These are phyloP conservation scores for Megalonaias nervosa DNA, from an alignment of 1,140 invertebrate genomes.

Conservation along the genomic window DNA sequence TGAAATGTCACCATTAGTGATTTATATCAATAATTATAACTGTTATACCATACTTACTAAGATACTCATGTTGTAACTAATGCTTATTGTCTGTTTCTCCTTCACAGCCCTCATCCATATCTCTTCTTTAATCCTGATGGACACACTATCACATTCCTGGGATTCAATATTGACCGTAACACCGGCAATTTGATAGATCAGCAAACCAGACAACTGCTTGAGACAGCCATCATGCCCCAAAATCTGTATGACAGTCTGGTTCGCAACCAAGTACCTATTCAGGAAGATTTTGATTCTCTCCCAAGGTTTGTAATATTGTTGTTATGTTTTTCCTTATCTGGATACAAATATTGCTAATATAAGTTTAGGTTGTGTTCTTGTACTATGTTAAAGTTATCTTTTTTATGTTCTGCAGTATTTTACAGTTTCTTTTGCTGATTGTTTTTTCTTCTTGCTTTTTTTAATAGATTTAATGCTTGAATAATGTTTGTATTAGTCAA, in stretches of 20 bases:
- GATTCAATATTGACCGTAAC: constrained; percentile 57
- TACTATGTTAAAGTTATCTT: too few species aligned
- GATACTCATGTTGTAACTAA: not conserved
- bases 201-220: constrained; percentile 46
- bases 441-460: too few species aligned
- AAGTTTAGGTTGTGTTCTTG: constrained; percentile 10
- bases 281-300: constrained; percentile 62
- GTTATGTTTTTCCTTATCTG: not conserved
- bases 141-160: constrained; percentile 62
- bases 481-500: too few species aligned
- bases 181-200: constrained; percentile 59
- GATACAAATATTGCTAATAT: not conserved
- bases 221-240: constrained; percentile 44
- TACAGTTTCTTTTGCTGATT: too few species aligned
- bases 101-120: constrained; percentile 65
- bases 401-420: too few species aligned
- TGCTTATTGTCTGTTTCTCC: constrained; percentile 3
- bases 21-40: too few species aligned
- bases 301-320: constrained; percentile 45
- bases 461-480: too few species aligned
- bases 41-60: too few species aligned
- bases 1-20: too few species aligned
- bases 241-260: constrained; percentile 49
- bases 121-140: constrained; percentile 66
- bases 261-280: constrained; percentile 53